Base-by-base conservation (phyloP, 2,888 invertebrate species). In the Spodoptera littoralis region DNA sequence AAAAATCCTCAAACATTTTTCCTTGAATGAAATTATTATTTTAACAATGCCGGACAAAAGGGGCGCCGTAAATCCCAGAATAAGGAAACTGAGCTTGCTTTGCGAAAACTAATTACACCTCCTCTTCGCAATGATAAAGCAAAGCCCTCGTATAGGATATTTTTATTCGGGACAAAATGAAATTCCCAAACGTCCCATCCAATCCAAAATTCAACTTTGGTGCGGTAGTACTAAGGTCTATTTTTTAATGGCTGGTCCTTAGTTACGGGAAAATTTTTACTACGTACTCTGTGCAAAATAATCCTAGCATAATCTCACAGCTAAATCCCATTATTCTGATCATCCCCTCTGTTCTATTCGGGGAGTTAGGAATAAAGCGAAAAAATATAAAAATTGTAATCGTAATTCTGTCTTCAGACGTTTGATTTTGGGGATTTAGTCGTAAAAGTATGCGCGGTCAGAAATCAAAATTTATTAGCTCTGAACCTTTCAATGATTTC, bases 261-360 rank as follows among this genome's bases (percentile, higher is more conserved):
- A 76, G 81, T 80, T 81, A 80, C 78, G 86, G 88, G 88, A 88
- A 67, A 86, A 81, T 86, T 90, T 91, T 91, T 90, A 90, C 86
- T 88, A 86, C 82, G 86, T 87, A 86, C 88, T 87, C 89, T 79
- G 88, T 85, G 89, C 88, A 89, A 88, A 90, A 93, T 95, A 94
- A 95, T 95, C 94, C 94, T 69, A 80, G 85, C 87, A 89, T 95
- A 95, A 95, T 95, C 95, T 93, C 89, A 89, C 84, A 85, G 84
- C 87, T 81, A 92, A 94, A 95, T 95, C 94, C 94, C 91, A 93
- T 95, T 95, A 93, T 92, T 91, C 84, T 86, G 92, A 93, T 92
- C 90, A 89, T 88, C 89, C 88, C 88, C 84, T 84, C 88, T 85
- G 87, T 87, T 88, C 85, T 83, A 67, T 74, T 43, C 44, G 53